These are phyloP conservation scores for Stramonita haemastoma DNA, from an alignment of 2,888 invertebrate species.

Conservation along the genomic window DNA sequence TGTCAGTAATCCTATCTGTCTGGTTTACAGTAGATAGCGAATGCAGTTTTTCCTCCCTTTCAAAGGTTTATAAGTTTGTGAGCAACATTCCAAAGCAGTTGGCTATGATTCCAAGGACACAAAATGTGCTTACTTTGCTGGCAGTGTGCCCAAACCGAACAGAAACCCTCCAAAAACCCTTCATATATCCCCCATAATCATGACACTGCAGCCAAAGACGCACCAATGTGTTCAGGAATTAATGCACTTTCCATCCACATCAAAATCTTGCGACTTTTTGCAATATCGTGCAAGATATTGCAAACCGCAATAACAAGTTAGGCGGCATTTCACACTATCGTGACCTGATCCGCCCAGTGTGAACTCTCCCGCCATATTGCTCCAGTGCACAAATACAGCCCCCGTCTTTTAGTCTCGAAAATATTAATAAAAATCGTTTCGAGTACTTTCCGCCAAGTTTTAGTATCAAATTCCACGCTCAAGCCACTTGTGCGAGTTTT, in stretches of 20 bases:
- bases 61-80: neutral
- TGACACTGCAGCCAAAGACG: neutral
- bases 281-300: conserved; percentile 40
- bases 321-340: neutral
- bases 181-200: neutral
- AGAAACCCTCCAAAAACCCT: neutral
- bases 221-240: conserved; percentile 31
- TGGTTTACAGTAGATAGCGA: too few relatives aligned
- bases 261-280: conserved; percentile 16
- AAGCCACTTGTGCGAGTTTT: neutral
- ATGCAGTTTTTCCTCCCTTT: neutral
- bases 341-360: conserved; percentile 25
- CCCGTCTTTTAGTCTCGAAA: conserved; percentile 36
- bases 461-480: conserved; percentile 20
- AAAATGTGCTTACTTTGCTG: neutral
- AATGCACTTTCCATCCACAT: conserved; percentile 42
- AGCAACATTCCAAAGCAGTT: conserved; percentile 31
- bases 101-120: conserved; percentile 21
- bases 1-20: neutral
- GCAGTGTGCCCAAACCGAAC: conserved; percentile 30
- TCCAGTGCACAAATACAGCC: neutral
- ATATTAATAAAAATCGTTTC: conserved; percentile 36
- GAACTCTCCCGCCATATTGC: conserved; percentile 48
- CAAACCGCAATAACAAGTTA: conserved; percentile 31
- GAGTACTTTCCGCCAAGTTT: neutral